These are phyloP conservation scores for Pimephales promelas DNA, from an alignment of 2,113 vertebrate genomes.

Conservation along the genomic window DNA sequence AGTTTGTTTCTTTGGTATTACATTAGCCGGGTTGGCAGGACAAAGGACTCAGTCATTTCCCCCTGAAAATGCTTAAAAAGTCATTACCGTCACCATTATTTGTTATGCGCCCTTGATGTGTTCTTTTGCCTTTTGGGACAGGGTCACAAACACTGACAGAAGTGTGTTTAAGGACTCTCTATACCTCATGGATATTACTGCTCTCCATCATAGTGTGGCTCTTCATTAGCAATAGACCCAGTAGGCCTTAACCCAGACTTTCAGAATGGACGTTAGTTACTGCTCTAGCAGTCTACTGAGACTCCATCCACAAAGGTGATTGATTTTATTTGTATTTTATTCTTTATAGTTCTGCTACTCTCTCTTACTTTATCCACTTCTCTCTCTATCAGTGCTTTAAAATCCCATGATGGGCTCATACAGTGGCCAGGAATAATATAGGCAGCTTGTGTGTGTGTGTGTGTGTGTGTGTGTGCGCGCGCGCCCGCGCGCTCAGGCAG, in stretches of 20 bases:
- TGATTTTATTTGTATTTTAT: neutral
- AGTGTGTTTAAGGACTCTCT: neutral
- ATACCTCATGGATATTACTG: neutral
- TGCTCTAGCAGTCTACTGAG: neutral
- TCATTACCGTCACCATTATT: too few relatives aligned
- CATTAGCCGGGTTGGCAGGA: too few relatives aligned
- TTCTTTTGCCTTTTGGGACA: neutral
- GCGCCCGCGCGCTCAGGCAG: conserved; percentile 58
- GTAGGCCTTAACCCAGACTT: neutral
- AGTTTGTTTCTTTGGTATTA: too few relatives aligned
- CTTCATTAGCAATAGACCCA: conserved; percentile 8
- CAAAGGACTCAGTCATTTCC: too few relatives aligned
- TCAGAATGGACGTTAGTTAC: conserved; percentile 21
- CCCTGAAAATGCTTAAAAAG: too few relatives aligned
- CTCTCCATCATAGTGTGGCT: neutral
- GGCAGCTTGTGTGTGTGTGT: neutral
- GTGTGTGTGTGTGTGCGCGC: conserved; percentile 44
- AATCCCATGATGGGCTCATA: conserved; percentile 1
- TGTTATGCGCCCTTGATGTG: neutral
- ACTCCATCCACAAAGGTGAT: neutral
- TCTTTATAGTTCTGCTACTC: conserved; percentile 36
- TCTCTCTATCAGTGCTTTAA: conserved; percentile 6
- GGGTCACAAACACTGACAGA: neutral
- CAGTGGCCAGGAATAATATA: neutral
- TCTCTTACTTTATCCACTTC: conserved; percentile 30